Conservation (phyloP, 2,113 vertebrate species). For the Setophaga coronata region DNA sequence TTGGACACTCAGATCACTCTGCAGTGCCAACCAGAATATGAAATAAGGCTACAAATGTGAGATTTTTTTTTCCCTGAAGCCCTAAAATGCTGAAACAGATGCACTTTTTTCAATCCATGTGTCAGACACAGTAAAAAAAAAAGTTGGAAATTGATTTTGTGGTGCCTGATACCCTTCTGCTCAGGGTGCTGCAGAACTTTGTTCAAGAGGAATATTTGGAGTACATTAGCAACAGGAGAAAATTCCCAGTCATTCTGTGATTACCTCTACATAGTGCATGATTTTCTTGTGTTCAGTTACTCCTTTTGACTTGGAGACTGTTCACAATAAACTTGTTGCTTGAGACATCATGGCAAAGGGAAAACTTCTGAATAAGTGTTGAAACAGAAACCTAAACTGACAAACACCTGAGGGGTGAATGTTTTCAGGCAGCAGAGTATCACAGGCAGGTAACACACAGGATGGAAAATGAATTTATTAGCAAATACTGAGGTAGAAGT, state of each 20-base stretch:
- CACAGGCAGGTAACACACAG: not conserved
- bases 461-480: not conserved
- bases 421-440: not conserved
- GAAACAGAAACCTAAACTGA: not conserved
- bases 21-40: not conserved
- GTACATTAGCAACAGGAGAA: not conserved
- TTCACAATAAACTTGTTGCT: not conserved
- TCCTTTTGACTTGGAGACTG: not conserved
- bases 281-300: not conserved
- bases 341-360: not conserved
- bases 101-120: not conserved
- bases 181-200: not conserved
- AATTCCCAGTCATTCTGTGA: not conserved
- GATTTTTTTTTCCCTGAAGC: accelerated
- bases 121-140: not conserved
- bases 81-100: not conserved
- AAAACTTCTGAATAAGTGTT: not conserved
- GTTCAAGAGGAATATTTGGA: not conserved
- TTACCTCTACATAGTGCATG: not conserved
- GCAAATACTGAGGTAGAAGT: not conserved
- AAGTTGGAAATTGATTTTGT: not conserved
- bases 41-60: not conserved
- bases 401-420: not conserved
- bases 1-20: not conserved
- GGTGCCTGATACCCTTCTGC: not conserved